A percentile compares a stretch with the other conserved stretches of the same genome.
Conservation (phyloP, 1,140 invertebrate genomes). For the Pogonognathellus flavescens region DNA sequence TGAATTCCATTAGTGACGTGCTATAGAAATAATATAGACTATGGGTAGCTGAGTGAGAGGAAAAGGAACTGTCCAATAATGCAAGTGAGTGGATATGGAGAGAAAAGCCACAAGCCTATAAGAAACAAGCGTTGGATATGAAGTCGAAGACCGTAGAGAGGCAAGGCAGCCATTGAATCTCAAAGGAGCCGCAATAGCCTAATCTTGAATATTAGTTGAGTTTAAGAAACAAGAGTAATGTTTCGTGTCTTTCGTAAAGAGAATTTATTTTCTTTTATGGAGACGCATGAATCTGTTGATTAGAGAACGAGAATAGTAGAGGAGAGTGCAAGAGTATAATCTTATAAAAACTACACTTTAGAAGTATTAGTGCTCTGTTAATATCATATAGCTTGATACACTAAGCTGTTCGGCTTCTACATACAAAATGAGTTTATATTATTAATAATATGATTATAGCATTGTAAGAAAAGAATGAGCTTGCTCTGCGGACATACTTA, state of each 20-base stretch:
- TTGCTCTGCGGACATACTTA: too few relatives aligned
- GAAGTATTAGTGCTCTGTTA: too few relatives aligned
- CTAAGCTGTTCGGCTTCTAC: not conserved
- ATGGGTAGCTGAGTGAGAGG: not conserved
- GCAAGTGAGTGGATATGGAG: conserved; percentile 8
- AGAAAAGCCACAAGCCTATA: not conserved
- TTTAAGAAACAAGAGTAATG: conserved; percentile 56
- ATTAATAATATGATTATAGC: too few relatives aligned
- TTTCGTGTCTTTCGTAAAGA: conserved; percentile 26
- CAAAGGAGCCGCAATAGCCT: conserved; percentile 52
- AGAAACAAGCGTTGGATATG: conserved; percentile 5
- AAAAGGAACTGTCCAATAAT: conserved; percentile 8
- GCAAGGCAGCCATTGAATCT: conserved; percentile 33
- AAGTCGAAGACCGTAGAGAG: not conserved
- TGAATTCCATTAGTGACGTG: not conserved
- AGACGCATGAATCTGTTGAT: conserved; percentile 25
- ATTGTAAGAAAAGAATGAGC: too few relatives aligned
- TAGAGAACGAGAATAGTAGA: not conserved
- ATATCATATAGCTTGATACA: too few relatives aligned
- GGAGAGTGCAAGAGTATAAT: not conserved
- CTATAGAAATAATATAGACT: not conserved
- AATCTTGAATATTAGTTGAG: conserved; percentile 53
- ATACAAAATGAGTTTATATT: not conserved
- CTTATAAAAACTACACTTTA: not conserved
- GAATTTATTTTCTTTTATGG: conserved; percentile 39